Evolutionary conservation across 2,888 invertebrate genomes (phyloP).

Genomic region (Pardosa pseudoannulata): DNA sequence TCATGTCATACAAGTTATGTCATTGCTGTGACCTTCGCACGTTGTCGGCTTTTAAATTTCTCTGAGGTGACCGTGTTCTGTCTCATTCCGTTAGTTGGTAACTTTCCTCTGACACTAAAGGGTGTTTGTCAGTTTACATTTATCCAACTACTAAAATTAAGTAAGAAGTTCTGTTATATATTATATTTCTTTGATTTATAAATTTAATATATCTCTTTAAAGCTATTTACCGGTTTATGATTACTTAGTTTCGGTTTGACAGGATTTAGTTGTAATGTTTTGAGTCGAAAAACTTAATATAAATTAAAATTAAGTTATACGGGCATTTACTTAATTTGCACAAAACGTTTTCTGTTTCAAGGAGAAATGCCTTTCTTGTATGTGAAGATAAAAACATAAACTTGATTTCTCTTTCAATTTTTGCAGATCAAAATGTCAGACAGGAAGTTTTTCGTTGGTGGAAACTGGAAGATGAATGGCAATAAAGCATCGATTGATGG

Average conservation of each 20-base stretch:
- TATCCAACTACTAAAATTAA: background rate
- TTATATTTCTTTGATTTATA: too few species aligned
- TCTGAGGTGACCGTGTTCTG: slow-evolving; percentile 38
- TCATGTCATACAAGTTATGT: background rate
- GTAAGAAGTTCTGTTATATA: background rate
- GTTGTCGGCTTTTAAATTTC: slow-evolving; percentile 24
- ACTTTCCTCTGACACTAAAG: background rate
- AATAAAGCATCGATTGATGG: slow-evolving; percentile 88
- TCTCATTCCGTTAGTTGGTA: background rate
- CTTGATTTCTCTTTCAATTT: too few species aligned
- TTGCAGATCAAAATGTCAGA: slow-evolving; percentile 55
- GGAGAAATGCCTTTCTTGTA: too few species aligned
- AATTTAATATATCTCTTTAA: too few species aligned
- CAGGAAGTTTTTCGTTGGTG: slow-evolving; percentile 97
- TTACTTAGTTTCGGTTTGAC: too few species aligned
- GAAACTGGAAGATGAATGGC: slow-evolving; percentile 99
- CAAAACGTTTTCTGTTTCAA: too few species aligned
- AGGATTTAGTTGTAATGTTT: too few species aligned
- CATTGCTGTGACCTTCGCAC: slow-evolving; percentile 63
- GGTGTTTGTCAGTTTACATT: background rate
- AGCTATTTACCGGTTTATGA: too few species aligned
- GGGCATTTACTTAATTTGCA: too few species aligned
- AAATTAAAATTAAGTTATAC: too few species aligned
- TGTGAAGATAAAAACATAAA: too few species aligned
- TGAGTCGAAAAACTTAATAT: too few species aligned